A percentile compares a stretch with the other conserved stretches of the same genome.
Evolutionary conservation across 1,140 invertebrate genomes (phyloP).

Genomic region (Cydia splendana): DNA sequence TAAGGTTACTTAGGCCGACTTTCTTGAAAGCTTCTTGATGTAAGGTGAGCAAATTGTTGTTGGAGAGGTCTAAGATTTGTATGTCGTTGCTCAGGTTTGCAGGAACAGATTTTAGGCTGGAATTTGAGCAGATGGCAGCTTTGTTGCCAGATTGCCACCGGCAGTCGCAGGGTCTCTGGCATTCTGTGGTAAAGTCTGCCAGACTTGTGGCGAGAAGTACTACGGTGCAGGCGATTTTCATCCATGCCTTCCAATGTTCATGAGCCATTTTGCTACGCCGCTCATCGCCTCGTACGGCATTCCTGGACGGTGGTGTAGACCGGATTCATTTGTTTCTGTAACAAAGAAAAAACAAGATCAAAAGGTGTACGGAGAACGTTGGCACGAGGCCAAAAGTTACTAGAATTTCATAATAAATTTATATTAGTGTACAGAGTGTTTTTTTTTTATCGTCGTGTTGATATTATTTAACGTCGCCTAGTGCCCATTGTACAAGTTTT

Average conservation of each 20-base stretch:
- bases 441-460: too few relatives aligned
- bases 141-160: slow-evolving; percentile 91
- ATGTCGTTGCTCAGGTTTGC: slow-evolving; percentile 86
- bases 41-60: slow-evolving; percentile 66
- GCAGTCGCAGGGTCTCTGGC: slow-evolving; percentile 84
- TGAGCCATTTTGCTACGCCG: slow-evolving; percentile 72
- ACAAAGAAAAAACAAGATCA: slow-evolving; percentile 50
- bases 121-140: slow-evolving; percentile 88
- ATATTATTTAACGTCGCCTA: too few relatives aligned
- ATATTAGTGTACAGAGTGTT: too few relatives aligned
- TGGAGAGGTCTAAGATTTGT: slow-evolving; percentile 87
- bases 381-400: background rate
- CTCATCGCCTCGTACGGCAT: slow-evolving; percentile 73
- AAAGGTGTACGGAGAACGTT: background rate
- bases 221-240: slow-evolving; percentile 59
- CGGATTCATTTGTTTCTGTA: slow-evolving; percentile 71
- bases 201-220: slow-evolving; percentile 51
- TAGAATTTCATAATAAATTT: background rate
- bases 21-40: slow-evolving; percentile 82
- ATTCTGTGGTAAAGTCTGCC: slow-evolving; percentile 75
- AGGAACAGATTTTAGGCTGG: slow-evolving; percentile 84
- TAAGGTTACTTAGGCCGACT: slow-evolving; percentile 87
- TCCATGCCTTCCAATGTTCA: slow-evolving; percentile 73
- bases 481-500: too few relatives aligned
- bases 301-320: slow-evolving; percentile 53